Base-by-base conservation (phyloP, 2,888 invertebrate species). In the Odontocerum albicorne region DNA sequence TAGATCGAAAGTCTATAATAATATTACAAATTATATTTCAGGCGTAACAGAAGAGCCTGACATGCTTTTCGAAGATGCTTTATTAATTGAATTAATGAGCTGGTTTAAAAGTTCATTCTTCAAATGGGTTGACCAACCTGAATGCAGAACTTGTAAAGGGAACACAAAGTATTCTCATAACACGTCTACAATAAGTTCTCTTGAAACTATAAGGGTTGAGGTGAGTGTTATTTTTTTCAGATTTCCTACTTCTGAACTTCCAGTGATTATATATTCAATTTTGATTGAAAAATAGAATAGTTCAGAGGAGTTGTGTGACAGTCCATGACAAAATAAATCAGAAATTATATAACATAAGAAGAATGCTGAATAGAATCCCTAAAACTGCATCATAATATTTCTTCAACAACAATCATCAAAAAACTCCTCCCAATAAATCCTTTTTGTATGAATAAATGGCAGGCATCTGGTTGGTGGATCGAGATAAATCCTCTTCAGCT, bases 61-160 rank as follows among this genome's bases (percentile, higher is more conserved):
- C 60, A 70, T 83, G 15, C 77, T 83, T 0, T 75, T 84, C 53
- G 84, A 87, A 62, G 90, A 94, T 67, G 81, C 90, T 1, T 67
- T 94, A 2, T 70, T 97, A 0, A 70, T 88, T 49, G 92, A 93
- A 68, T 70, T 98, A 32, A 70, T 95, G 36, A 74, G 77, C 33
- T 99, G 99, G 98, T 99, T 96, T 72, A 97, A 97, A 70, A 76
- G 82, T 27, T 84, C 87, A 50, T 98, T 96, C 75, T 99, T 99
- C 70, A 74, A 78, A 40, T 99, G 98, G 99, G 84, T 96, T 16
- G 88, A 96, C 71, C 76, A 77, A 62, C 87, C 91, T 0, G 67
- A 73, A 0, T 98, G 98, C 68, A 72, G 79, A 4, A 65, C 66
- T 0, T 98, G 97, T 67, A 77, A 77, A 0, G 81, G 79, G 0